Evolutionary conservation across 2,113 vertebrate genomes (phyloP), one percentile per base, ranked within the genome.

Genomic region (Balaenoptera acutorostrata): DNA sequence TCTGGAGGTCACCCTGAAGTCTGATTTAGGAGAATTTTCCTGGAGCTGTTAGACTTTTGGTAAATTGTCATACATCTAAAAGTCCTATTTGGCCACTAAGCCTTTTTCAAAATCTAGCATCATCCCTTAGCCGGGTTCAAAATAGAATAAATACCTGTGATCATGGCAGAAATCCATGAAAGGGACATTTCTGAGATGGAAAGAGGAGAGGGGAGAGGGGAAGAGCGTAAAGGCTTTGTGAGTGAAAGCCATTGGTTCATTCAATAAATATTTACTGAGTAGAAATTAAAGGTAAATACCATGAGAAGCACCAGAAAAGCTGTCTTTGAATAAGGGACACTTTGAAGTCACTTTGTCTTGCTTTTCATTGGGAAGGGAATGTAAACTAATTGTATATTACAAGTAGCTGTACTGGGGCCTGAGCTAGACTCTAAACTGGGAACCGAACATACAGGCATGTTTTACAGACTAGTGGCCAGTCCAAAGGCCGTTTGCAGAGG

Each of bases 1-100:
- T 41, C 33, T 49, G 69, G 78, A 72, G 57, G 49, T 87, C 31
- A 64, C 64, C 18, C 11, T 29, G 8, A 55, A 21, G 39, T 46
- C 77, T 85, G 69, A 36, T 69, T 88, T 78, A 49, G 46, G 49
- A 81, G 57, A 63, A 63, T 71, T 52, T 86, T 93, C 85, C 41
- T 91, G 49, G 25, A 72, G 52, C 63, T 59, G 4, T 77, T 77
- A 75, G 55, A 15, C 31, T 94, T 81, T 85, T 72, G 75, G 74
- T 71, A 83, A 97, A 94, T 71, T 80, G 15, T 33, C 39, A 18
- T 8, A 41, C 2, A 36, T 33, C 82, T 61, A 21, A 84, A 87
- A 88, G 8, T 85, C 72, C 41, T 31, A 27, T 94, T 31, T 77
- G 39, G 29, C 41, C 63, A 84, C 3, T 63, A 57, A 78, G 11